Evolutionary conservation across 2,113 vertebrate genomes (phyloP), one percentile per base, ranked within the genome.

Genomic region (Camelus bactrianus): DNA sequence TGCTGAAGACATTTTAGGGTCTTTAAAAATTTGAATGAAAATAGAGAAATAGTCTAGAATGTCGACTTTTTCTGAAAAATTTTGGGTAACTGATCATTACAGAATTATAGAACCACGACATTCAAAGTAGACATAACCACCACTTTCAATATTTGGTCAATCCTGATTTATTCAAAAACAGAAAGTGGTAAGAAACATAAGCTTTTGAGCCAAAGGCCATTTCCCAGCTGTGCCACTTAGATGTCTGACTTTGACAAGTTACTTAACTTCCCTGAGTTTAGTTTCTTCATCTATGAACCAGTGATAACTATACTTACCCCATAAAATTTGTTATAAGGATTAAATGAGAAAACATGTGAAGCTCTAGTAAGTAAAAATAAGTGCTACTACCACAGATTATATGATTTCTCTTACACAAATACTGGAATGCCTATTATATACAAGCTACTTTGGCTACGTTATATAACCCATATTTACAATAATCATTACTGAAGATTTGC

Each of bases 221-320:
- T 20, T 76, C 35, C 38, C 38, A 89, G 80, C n/a, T 67, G 30
- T 72, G 62, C 4, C 15, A 83, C 54, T 82, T 81, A 94, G 24
- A 87, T 81, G 54, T 89, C 0, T 93, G 70, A 90, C 32, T 19
- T 94, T 82, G 48, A 93, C 26, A 95, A 95, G 5, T 83, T 38
- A 91, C 28, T 93, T 85, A 84, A 94, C 13, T 94, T 89, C 12
- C 89, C 52, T 92, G 46, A 73, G 24, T 19, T 92, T 73, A 81
- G 14, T 92, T 88, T 94, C 86, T 79, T 95, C 65, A 84, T 73
- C 64, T 95, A 82, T 92, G 35, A 93, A 96, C 94, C 11, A 96
- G 32, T 28, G 35, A 70, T 80, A 87, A 94, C 24, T 87, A 0
- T 94, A 97, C 94, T 97, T 96, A 97, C 97, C 95, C 92, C 81